Base-by-base conservation (phyloP, 2,888 invertebrate species). In the Nipponacmea schrenckii region DNA sequence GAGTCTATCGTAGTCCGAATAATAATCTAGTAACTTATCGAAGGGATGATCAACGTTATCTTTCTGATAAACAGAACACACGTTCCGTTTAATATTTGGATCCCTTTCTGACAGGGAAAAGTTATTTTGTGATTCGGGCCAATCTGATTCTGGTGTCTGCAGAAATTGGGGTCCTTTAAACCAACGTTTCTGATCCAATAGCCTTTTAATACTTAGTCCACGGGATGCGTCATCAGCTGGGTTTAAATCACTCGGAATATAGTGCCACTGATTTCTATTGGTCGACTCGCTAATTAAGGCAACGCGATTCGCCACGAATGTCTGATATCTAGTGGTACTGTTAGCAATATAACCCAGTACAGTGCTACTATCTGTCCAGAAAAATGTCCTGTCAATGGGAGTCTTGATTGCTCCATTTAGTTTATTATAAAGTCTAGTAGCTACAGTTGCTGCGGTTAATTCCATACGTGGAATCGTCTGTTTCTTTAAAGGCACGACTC, bases 401-500 rank as follows among this genome's bases (percentile, higher is more conserved):
- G 17, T 17, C 14, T 48, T 48, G 14, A 48, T 14, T 17, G 14
- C 48, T 48, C 17, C 15, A 1, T 8, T 48, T 17, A 48, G 14
- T 17, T 48, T 48, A 14, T 17, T 17, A 48, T 17, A 17, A 48
- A 48, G 14, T 48, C 17, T 48, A 14, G 17, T 17, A 48, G 48
- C 48, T 48, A 48, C 48, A 17, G 48, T 48, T 17, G 48, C 48
- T 4, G 48, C 67, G 5, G 62, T n/a, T 67, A 17, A 20, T 27
- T 62, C 62, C 70, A 64, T 17, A 14, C 14, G n/a, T 45, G 46
- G n/a, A 24, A 67, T 20, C 27, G 39, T 31, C 48, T 26, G 67
- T 75, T 75, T 24, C 63, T 71, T 14, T 31, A 24, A 66, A 68
- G 71, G 48, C 68, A 44, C 65, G 71, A 68, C n/a, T 17, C 68